A percentile compares a stretch with the other conserved stretches of the same genome.
Conservation (phyloP, 2,888 invertebrate species). For the Drosophila stalkeri region DNA sequence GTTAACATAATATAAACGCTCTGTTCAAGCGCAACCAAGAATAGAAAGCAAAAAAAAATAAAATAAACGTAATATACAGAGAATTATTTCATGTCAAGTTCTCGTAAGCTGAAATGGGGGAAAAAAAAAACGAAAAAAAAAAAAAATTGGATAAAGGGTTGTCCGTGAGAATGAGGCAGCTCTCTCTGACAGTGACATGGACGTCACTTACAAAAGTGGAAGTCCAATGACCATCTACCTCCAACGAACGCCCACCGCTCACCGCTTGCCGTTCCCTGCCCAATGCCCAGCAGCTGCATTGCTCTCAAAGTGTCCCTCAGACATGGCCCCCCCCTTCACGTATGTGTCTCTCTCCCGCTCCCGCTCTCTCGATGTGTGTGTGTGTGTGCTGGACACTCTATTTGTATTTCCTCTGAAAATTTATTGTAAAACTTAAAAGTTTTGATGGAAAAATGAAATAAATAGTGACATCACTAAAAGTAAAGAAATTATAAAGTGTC, state of each 20-base stretch:
- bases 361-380: constrained; percentile 18
- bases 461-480: constrained; percentile 85
- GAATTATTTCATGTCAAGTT: constrained; percentile 43
- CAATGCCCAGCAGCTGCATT: constrained; percentile 38
- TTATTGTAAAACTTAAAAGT: constrained; percentile 84
- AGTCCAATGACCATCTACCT: constrained; percentile 41
- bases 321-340: constrained; percentile 30
- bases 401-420: constrained; percentile 81
- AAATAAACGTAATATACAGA: constrained; percentile 18
- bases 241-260: constrained; percentile 8
- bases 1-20: constrained; percentile 27
- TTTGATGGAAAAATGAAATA: constrained; percentile 84
- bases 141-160: constrained; percentile 27
- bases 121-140: constrained; percentile 13
- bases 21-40: not conserved
- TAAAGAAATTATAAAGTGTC: constrained; percentile 85
- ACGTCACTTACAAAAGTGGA: constrained; percentile 78
- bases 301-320: constrained; percentile 49
- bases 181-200: constrained; percentile 77
- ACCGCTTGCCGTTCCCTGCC: not conserved
- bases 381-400: constrained; percentile 77
- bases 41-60: constrained; percentile 19
- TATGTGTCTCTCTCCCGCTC: constrained; percentile 12
- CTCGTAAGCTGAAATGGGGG: constrained; percentile 18
- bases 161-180: constrained; percentile 42